Evolutionary conservation across 2,797 vertebrate genomes (phyloP).

Genomic region (Acipenser oxyrinchus): DNA sequence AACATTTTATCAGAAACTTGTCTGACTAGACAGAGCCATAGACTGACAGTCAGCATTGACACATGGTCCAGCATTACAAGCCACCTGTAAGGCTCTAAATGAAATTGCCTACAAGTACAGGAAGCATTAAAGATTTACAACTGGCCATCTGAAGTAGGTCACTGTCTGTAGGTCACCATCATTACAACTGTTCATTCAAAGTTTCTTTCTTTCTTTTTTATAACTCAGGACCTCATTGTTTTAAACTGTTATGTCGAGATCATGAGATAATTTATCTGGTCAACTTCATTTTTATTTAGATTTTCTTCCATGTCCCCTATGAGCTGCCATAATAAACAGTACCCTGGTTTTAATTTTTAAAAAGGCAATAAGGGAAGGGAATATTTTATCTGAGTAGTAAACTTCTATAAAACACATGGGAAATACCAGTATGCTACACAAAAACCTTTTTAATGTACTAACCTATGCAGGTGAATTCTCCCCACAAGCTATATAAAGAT

Average conservation of each 20-base stretch:
- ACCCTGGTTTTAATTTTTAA: background rate
- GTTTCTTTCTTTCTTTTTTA: background rate
- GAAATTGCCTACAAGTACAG: no score
- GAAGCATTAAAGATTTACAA: no score
- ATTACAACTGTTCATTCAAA: background rate
- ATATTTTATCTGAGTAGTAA: slow-evolving; percentile 10
- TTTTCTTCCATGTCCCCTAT: background rate
- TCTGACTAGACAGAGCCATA: slow-evolving; percentile 8
- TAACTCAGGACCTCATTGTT: background rate
- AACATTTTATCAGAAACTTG: slow-evolving; percentile 15
- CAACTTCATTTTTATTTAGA: no score
- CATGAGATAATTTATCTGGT: no score
- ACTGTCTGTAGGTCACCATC: no score
- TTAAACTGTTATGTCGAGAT: no score
- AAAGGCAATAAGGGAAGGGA: slow-evolving; percentile 10
- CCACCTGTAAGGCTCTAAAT: no score
- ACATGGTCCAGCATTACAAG: no score
- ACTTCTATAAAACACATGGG: slow-evolving; percentile 12
- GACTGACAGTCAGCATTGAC: slow-evolving; percentile 22
- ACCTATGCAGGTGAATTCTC: slow-evolving; percentile 40
- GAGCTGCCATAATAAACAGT: background rate
- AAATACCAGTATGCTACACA: slow-evolving; percentile 5
- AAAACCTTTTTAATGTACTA: slow-evolving; percentile 60
- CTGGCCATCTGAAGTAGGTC: no score
- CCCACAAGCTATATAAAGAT: slow-evolving; percentile 17